These are phyloP conservation scores for Arvicanthis niloticus DNA, from an alignment of 2,113 vertebrate species.

Conservation along the genomic window DNA sequence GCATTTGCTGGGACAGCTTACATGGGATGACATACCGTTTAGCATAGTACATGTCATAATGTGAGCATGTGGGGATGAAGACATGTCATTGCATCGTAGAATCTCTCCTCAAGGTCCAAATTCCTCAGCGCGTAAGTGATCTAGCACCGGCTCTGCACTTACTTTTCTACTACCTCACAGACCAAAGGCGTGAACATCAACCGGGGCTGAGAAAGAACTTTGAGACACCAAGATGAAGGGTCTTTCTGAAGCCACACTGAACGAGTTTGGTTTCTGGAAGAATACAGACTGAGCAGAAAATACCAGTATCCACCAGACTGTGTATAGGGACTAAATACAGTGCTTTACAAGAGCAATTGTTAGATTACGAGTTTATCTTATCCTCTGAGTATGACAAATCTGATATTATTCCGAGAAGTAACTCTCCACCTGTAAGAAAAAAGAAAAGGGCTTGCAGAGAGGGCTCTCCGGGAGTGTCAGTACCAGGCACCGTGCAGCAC, in stretches of 20 bases:
- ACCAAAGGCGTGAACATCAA: background rate
- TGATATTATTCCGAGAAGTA: background rate
- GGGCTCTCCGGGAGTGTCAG: background rate
- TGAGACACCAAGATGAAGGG: background rate
- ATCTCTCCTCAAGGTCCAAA: background rate
- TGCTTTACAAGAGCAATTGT: slow-evolving; percentile 4
- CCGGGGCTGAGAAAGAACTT: background rate
- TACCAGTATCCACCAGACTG: background rate
- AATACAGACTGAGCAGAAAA: background rate
- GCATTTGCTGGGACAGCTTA: background rate
- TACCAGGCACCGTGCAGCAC: background rate
- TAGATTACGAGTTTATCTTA: background rate
- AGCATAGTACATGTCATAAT: background rate
- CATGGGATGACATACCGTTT: background rate
- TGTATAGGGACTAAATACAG: background rate
- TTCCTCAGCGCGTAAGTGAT: background rate
- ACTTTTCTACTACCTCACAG: background rate
- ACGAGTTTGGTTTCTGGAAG: background rate
- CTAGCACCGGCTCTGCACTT: background rate
- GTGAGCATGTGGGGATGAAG: background rate
- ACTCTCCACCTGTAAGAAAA: background rate
- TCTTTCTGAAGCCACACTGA: background rate
- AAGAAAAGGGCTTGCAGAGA: background rate
- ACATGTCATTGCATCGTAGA: background rate
- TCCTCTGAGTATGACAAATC: background rate